Conservation (phyloP, 2,797 vertebrate species). For the Enteromius viviparus region DNA sequence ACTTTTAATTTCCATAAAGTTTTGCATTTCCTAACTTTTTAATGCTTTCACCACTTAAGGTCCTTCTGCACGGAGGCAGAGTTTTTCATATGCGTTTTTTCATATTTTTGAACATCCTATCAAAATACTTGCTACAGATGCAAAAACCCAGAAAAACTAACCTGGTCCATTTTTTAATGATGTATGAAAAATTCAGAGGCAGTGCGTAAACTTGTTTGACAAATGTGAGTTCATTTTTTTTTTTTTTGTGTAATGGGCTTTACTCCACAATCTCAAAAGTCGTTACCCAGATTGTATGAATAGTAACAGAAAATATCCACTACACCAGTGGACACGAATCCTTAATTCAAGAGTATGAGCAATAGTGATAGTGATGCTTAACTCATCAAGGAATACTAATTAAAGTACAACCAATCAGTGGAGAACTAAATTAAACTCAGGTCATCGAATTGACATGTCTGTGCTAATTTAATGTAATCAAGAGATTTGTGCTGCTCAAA, state of each 20-base stretch:
- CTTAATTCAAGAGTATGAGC: not conserved
- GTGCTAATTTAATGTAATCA: conserved; percentile 25
- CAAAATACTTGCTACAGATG: too few species aligned
- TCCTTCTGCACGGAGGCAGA: too few species aligned
- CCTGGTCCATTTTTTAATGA: too few species aligned
- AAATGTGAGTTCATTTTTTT: too few species aligned
- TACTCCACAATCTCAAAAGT: not conserved
- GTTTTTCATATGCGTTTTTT: too few species aligned
- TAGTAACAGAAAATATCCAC: not conserved
- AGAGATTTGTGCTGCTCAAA: conserved; percentile 20
- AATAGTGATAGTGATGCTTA: not conserved
- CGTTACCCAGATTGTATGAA: not conserved
- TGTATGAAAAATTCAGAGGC: too few species aligned
- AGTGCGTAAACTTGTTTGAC: too few species aligned
- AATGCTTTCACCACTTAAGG: not conserved
- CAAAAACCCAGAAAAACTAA: too few species aligned
- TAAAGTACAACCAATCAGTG: conserved; percentile 29
- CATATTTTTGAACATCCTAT: too few species aligned
- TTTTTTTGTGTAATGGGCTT: too few species aligned
- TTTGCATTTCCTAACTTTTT: conserved; percentile 1
- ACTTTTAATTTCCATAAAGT: not conserved
- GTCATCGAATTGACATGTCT: conserved; percentile 17
- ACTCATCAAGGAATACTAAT: conserved; percentile 24
- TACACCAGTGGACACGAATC: not conserved
- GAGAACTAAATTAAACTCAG: conserved; percentile 32